These are phyloP conservation scores for Eupelmus urozonus DNA, from an alignment of 2,888 invertebrate species.

Conservation along the genomic window DNA sequence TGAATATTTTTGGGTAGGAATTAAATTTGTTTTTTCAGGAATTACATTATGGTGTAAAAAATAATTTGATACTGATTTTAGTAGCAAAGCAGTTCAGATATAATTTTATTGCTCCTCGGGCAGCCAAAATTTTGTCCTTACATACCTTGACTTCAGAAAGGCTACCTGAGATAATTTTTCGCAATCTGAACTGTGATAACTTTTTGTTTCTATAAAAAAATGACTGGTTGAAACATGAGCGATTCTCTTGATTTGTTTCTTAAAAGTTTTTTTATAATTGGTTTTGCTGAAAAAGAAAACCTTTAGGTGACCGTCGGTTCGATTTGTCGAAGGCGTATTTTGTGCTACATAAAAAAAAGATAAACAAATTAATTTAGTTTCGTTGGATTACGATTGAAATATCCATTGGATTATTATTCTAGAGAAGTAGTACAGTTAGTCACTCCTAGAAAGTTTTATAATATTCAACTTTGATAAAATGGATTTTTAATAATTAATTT, in stretches of 20 bases:
- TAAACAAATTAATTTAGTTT: constrained; percentile 20
- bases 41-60: neutral
- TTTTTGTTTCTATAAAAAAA: neutral
- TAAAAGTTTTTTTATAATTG: too few relatives aligned
- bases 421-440: constrained; percentile 40
- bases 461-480: constrained; percentile 8
- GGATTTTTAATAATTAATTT: too few relatives aligned
- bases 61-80: too few relatives aligned
- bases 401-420: neutral
- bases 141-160: constrained; percentile 45
- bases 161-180: constrained; percentile 71
- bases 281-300: too few relatives aligned
- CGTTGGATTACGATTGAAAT: neutral
- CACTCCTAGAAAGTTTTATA: neutral
- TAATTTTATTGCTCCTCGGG: constrained; percentile 59
- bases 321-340: neutral
- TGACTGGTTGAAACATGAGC: neutral
- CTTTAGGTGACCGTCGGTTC: too few relatives aligned
- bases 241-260: too few relatives aligned
- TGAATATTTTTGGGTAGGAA: neutral
- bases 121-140: constrained; percentile 65
- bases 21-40: constrained; percentile 4
- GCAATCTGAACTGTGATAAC: constrained; percentile 70
- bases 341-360: too few relatives aligned
- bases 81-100: constrained; percentile 39